These are phyloP conservation scores for Noctuana brunneofusca DNA, from an alignment of 2,888 invertebrate genomes.

Conservation along the genomic window DNA sequence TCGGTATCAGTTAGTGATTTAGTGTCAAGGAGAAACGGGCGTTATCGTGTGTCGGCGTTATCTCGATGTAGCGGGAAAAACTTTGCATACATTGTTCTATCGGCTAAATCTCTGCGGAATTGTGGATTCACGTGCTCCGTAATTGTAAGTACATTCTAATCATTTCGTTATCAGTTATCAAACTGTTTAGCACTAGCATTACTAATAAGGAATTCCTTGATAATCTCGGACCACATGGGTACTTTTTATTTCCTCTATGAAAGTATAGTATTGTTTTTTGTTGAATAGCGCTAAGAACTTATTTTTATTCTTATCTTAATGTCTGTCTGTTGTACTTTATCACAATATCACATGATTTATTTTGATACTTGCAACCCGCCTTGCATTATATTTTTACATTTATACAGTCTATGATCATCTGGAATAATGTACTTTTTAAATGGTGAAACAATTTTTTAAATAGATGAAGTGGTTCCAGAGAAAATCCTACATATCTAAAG, in stretches of 20 bases:
- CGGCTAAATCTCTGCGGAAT: conserved; percentile 15
- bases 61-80: conserved; percentile 25
- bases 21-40: conserved; percentile 59
- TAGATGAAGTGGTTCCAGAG: too few species aligned
- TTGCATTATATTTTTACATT: too few species aligned
- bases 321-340: too few species aligned
- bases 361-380: too few species aligned
- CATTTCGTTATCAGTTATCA: conserved; percentile 34
- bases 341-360: too few species aligned
- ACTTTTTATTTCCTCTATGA: background rate
- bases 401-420: too few species aligned
- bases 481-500: too few species aligned
- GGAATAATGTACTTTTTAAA: too few species aligned
- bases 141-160: conserved; percentile 17
- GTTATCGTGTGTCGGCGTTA: conserved; percentile 19
- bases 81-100: conserved; percentile 16
- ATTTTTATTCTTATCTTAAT: too few species aligned
- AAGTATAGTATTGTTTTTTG: too few species aligned
- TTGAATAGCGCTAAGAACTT: background rate
- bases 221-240: background rate
- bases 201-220: background rate
- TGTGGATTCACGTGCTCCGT: conserved; percentile 12
- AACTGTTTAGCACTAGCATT: background rate
- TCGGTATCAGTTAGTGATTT: conserved; percentile 55
- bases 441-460: too few species aligned